phyloP scores from a whole-genome alignment of 53 echinoderm and acorn worm genomes.

The Apostichopus leukothele region DNA sequence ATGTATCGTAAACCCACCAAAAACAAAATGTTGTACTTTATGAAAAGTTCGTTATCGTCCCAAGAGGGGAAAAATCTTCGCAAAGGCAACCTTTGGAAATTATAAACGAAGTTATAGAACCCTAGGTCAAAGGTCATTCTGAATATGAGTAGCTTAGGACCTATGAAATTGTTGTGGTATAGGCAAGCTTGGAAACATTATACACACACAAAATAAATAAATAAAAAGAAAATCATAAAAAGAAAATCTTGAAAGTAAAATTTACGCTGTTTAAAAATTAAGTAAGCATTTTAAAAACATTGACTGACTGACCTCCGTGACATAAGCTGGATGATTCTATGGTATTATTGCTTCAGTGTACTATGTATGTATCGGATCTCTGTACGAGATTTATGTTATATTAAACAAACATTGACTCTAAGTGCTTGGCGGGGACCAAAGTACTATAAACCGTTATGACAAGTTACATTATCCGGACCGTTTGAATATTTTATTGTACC shows the following conservation, averaged over 20 bases:
- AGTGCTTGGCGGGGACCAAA: slow-evolving; percentile 26
- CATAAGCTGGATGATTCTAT: too few species aligned
- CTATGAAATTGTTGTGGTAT: slow-evolving; percentile 5
- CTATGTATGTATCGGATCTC: neutral
- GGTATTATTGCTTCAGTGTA: too few species aligned
- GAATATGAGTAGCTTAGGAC: slow-evolving; percentile 1
- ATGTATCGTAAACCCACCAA: neutral
- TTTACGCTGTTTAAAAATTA: neutral
- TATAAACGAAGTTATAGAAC: neutral
- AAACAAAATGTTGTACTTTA: neutral
- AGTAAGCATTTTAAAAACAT: neutral
- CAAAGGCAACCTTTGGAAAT: neutral
- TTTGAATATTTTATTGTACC: neutral
- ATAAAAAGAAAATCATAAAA: neutral
- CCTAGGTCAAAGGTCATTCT: slow-evolving; percentile 5
- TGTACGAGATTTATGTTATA: slow-evolving; percentile 21
- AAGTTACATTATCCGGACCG: slow-evolving; percentile 8
- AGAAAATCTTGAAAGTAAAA: neutral
- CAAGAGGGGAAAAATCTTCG: neutral
- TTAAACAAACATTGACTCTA: slow-evolving; percentile 26
- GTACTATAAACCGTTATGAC: slow-evolving; percentile 25
- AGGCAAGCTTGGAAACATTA: too few species aligned
- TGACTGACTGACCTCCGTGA: too few species aligned
- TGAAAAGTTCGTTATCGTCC: neutral
- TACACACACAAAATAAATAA: too few species aligned